Conservation (phyloP, 1,140 invertebrate genomes). For the Laupala kohalensis region DNA sequence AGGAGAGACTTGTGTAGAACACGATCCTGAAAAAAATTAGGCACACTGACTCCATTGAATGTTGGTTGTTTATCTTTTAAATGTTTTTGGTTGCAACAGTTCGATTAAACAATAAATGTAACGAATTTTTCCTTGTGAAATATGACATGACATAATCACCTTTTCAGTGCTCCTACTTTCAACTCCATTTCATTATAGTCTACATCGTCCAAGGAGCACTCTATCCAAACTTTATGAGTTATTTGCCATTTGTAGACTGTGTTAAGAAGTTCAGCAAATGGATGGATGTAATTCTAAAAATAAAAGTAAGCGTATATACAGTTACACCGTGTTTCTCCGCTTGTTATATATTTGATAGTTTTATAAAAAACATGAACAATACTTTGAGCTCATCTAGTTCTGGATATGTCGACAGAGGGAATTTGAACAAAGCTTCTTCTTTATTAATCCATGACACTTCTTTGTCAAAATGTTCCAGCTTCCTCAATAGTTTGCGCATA, state of each 20-base stretch:
- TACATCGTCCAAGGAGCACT: background rate
- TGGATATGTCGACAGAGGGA: conserved; percentile 55
- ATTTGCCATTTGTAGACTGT: background rate
- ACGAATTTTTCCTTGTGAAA: too few relatives aligned
- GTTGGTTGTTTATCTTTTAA: too few relatives aligned
- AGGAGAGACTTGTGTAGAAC: too few relatives aligned
- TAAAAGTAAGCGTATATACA: background rate
- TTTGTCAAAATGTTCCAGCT: conserved; percentile 56
- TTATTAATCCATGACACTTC: conserved; percentile 74
- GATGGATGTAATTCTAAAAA: background rate
- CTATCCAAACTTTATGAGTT: background rate
- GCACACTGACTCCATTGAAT: too few relatives aligned
- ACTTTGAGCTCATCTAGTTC: conserved; percentile 59
- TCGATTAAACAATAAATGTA: too few relatives aligned
- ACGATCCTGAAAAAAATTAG: too few relatives aligned
- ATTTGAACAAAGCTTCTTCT: conserved; percentile 76
- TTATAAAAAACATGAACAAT: background rate
- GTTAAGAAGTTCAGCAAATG: background rate
- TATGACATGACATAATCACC: background rate
- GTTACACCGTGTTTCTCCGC: background rate
- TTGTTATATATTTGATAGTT: too few relatives aligned
- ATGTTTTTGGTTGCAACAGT: too few relatives aligned
- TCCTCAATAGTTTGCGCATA: conserved; percentile 56
- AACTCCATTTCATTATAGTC: background rate
- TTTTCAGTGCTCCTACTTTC: background rate